phyloP scores from a whole-genome alignment of 1,140 invertebrate species.

The Vanessa atalanta region DNA sequence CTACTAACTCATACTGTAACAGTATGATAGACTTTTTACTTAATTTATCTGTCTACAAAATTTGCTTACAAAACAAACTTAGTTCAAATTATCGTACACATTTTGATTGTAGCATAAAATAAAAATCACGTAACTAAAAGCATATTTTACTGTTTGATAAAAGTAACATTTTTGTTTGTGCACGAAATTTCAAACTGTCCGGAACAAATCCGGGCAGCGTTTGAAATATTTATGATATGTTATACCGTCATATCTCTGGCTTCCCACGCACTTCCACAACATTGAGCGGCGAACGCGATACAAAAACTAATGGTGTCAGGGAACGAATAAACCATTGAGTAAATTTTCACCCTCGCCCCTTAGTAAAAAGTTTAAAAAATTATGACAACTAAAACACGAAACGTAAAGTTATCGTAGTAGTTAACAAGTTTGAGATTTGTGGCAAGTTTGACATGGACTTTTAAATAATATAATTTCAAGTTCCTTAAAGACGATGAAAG shows the following conservation, averaged over 20 bases:
- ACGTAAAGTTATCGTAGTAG: conserved; percentile 10
- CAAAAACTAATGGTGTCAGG: conserved; percentile 44
- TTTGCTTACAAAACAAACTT: too few relatives aligned
- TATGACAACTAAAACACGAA: conserved; percentile 1
- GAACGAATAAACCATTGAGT: conserved; percentile 20
- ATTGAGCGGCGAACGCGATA: conserved; percentile 43
- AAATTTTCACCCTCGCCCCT: conserved; percentile 24
- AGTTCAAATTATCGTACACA: too few relatives aligned
- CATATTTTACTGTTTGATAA: conserved; percentile 4
- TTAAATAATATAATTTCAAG: too few relatives aligned
- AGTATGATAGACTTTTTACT: too few relatives aligned
- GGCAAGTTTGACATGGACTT: too few relatives aligned
- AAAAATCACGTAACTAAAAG: conserved; percentile 18
- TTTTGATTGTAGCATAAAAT: too few relatives aligned
- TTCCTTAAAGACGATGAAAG: too few relatives aligned
- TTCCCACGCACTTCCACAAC: conserved; percentile 55
- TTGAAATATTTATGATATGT: conserved; percentile 57
- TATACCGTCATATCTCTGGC: conserved; percentile 49
- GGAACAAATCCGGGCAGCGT: conserved; percentile 50
- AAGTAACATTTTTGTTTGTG: conserved; percentile 25
- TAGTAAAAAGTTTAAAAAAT: conserved; percentile 13
- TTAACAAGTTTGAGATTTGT: not conserved
- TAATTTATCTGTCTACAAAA: not conserved
- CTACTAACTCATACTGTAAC: too few relatives aligned
- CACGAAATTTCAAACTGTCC: conserved; percentile 51